Conservation (phyloP, 1,140 invertebrate species). For the Macrosteles quadrilineatus region DNA sequence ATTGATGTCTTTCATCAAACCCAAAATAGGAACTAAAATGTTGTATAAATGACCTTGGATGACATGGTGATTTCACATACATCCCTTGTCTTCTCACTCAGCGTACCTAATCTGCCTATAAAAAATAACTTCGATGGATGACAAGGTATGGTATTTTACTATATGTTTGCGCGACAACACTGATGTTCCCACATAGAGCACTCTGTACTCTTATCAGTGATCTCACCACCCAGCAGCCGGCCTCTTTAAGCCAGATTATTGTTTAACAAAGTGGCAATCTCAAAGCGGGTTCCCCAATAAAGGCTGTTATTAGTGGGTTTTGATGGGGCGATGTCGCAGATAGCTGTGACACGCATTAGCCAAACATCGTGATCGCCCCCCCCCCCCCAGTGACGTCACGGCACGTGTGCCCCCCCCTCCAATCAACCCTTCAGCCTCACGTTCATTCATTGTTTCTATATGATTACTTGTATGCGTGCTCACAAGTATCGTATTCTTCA, state of each 20-base stretch:
- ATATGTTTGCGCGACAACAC: too few species aligned
- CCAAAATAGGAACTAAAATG: too few species aligned
- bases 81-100: too few species aligned
- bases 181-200: too few species aligned
- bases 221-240: too few species aligned
- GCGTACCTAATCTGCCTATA: too few species aligned
- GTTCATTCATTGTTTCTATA: constrained; percentile 8
- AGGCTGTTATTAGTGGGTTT: neutral
- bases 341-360: constrained; percentile 7
- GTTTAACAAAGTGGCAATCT: constrained; percentile 8
- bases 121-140: too few species aligned
- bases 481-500: neutral
- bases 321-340: neutral
- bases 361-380: constrained; percentile 1
- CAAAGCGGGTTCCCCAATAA: neutral
- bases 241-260: constrained; percentile 1
- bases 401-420: constrained; percentile 3
- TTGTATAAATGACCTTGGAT: too few species aligned
- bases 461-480: constrained; percentile 2
- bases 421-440: neutral
- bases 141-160: too few species aligned
- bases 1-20: too few species aligned
- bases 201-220: too few species aligned
- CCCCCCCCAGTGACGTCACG: neutral
- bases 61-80: too few species aligned